A percentile compares a stretch with the other conserved stretches of the same genome.
Evolutionary conservation across 2,797 vertebrate genomes (phyloP).

Genomic region (Myotis vivesi): DNA sequence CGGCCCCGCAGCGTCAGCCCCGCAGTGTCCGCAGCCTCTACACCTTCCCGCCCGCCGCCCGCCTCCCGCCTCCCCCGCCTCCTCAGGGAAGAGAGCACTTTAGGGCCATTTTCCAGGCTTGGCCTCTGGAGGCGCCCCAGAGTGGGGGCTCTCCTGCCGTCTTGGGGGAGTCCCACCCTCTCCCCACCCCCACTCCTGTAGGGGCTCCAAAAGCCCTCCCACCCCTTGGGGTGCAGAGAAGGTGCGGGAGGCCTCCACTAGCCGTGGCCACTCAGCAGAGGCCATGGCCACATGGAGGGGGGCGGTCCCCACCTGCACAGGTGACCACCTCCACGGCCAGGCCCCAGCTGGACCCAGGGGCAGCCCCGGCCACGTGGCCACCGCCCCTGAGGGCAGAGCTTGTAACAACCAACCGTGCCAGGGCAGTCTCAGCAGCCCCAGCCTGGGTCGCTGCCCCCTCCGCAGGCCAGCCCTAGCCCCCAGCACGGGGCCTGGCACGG

Average conservation of each 20-base stretch:
- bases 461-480: fast-evolving
- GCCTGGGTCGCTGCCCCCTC: fast-evolving
- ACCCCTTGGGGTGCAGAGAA: background rate
- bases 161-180: background rate
- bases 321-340: too few species aligned
- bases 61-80: fast-evolving
- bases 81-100: background rate
- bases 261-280: background rate
- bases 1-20: too few species aligned
- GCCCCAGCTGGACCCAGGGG: background rate
- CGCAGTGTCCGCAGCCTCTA: background rate
- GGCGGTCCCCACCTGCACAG: fast-evolving
- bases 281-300: background rate
- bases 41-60: too few species aligned
- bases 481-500: fast-evolving
- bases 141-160: background rate
- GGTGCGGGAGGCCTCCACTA: fast-evolving
- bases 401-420: fast-evolving
- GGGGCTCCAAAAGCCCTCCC: background rate
- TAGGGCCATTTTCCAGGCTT: background rate
- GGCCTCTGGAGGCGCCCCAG: background rate
- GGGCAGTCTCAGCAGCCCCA: too few species aligned
- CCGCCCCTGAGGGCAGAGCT: fast-evolving
- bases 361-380: fast-evolving
- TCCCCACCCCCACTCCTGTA: background rate